Percentiles rank a stretch among this genome's conserved stretches.
Conservation (phyloP, 53 echinoderm and acorn worm species). For the Luidia sarsii region DNA sequence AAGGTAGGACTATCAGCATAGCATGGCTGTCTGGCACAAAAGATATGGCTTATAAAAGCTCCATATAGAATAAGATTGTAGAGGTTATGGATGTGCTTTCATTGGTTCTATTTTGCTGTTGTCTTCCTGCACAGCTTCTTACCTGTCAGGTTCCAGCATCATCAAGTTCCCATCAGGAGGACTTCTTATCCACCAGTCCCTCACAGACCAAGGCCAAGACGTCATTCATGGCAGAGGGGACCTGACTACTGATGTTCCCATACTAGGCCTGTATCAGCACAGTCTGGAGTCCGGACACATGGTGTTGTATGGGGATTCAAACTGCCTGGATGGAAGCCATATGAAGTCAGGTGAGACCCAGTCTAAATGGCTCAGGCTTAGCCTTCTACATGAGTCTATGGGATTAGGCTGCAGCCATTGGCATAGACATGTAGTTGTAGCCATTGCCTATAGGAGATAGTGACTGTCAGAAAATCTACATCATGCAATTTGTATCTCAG, state of each 20-base stretch:
- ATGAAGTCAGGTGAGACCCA: conserved; percentile 85
- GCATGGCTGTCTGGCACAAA: too few species aligned
- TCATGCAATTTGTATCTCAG: too few species aligned
- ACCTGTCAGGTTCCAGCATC: conserved; percentile 83
- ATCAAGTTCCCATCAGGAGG: conserved; percentile 86
- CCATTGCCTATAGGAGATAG: too few species aligned
- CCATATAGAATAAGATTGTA: too few species aligned
- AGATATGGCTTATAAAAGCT: too few species aligned
- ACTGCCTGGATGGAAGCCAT: conserved; percentile 96
- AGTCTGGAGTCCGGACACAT: conserved; percentile 75
- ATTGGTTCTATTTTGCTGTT: neutral
- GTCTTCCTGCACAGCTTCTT: conserved; percentile 59
- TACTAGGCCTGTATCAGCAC: conserved; percentile 89
- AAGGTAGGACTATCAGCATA: conserved; percentile 68
- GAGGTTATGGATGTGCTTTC: too few species aligned
- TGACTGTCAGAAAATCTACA: too few species aligned
- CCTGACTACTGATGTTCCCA: conserved; percentile 68
- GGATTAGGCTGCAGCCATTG: too few species aligned
- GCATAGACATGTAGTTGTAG: too few species aligned
- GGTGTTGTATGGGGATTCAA: conserved; percentile 95
- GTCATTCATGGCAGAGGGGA: conserved; percentile 83
- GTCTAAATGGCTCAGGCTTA: too few species aligned
- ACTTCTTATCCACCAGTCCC: conserved; percentile 61
- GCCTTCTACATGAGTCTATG: too few species aligned
- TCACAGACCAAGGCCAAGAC: conserved; percentile 89